phyloP scores from a whole-genome alignment of 2,113 vertebrate genomes.

The Ciconia maguari region DNA sequence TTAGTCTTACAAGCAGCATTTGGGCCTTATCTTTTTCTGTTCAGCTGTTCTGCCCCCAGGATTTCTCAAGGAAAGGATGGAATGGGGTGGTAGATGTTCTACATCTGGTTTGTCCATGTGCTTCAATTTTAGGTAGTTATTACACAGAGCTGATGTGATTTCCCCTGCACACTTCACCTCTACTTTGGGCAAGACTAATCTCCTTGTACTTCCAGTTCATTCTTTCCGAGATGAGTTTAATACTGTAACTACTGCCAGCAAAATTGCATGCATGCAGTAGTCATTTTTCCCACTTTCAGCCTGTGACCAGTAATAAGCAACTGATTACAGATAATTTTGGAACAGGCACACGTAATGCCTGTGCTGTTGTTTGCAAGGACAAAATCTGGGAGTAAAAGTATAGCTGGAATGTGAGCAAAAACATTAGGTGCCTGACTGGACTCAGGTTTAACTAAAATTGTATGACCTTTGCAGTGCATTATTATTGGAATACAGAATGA shows the following conservation, averaged over 20 bases:
- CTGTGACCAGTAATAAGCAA: not conserved
- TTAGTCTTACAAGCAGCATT: not conserved
- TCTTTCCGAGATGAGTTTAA: not conserved
- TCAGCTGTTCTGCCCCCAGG: not conserved
- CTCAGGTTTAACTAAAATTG: not conserved
- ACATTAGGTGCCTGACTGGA: not conserved
- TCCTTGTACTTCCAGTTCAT: not conserved
- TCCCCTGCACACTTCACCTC: not conserved
- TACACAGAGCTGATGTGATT: not conserved
- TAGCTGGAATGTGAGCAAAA: not conserved
- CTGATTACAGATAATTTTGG: not conserved
- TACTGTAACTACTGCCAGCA: not conserved
- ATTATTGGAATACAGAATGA: not conserved
- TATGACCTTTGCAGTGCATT: not conserved
- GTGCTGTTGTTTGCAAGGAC: not conserved
- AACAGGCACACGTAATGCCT: not conserved
- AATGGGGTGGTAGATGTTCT: not conserved
- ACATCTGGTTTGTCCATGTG: not conserved
- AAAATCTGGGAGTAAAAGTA: not conserved
- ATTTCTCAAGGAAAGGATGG: not conserved
- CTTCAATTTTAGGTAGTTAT: not conserved
- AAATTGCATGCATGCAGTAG: not conserved
- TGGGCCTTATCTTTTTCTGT: not conserved
- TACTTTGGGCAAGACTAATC: not conserved
- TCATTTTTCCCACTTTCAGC: not conserved